Conservation (phyloP, 2,113 vertebrate genomes). For the Nothoprocta perdicaria region DNA sequence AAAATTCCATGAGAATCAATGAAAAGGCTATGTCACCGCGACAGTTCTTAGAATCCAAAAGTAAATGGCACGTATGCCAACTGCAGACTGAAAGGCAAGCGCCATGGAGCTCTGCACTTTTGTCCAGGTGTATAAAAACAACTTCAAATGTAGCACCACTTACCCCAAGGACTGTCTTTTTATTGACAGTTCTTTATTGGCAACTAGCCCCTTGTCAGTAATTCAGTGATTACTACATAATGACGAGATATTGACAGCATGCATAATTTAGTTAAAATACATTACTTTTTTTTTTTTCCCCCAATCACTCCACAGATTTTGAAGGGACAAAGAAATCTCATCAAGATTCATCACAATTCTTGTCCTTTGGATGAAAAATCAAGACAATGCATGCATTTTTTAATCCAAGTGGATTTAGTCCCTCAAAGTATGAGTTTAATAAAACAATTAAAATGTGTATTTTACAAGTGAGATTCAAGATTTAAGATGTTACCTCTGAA, state of each 20-base stretch:
- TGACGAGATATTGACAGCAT: neutral
- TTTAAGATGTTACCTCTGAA: neutral
- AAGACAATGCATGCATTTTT: neutral
- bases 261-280: constrained; percentile 6
- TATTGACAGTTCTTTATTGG: neutral
- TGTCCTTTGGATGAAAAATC: neutral
- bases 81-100: neutral
- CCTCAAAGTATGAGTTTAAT: neutral
- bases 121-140: neutral
- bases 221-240: neutral
- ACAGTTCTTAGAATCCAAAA: neutral
- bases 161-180: neutral
- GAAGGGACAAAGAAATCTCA: constrained; percentile 2
- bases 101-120: neutral
- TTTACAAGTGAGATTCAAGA: neutral
- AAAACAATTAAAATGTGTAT: neutral
- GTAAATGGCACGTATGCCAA: neutral
- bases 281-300: constrained; percentile 25
- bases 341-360: neutral
- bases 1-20: neutral
- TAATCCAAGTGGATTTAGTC: neutral
- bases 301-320: neutral
- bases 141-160: neutral
- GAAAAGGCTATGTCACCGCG: neutral
- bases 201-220: neutral